Conservation (phyloP, 1,140 invertebrate species). For the Drosophila hydei region DNA sequence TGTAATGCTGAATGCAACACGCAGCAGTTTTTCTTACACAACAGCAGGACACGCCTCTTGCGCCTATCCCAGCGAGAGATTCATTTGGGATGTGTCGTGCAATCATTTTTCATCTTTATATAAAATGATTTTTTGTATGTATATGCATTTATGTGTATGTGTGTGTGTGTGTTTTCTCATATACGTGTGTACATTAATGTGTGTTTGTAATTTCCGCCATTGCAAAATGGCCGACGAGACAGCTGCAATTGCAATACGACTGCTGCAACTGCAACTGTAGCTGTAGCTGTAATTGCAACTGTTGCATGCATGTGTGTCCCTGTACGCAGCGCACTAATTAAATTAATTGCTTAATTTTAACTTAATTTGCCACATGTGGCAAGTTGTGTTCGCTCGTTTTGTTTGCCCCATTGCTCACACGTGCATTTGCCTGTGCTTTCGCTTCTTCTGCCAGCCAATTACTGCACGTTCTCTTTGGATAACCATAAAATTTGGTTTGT, state of each 20-base stretch:
- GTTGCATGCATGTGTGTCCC: constrained; percentile 53
- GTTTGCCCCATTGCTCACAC: constrained; percentile 48
- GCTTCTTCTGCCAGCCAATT: constrained; percentile 35
- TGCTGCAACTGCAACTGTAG: not conserved
- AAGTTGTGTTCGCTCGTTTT: constrained; percentile 50
- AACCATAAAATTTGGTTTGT: constrained; percentile 60
- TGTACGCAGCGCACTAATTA: constrained; percentile 65
- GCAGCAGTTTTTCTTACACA: constrained; percentile 30
- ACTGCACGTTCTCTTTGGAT: constrained; percentile 44
- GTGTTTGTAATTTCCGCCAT: constrained; percentile 74
- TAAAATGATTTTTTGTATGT: constrained; percentile 52
- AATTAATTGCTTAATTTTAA: constrained; percentile 82
- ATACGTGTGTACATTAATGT: constrained; percentile 57
- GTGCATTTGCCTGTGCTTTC: constrained; percentile 41
- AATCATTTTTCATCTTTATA: constrained; percentile 53
- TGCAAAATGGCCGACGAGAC: constrained; percentile 40
- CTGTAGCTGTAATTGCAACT: constrained; percentile 27
- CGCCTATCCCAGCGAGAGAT: not conserved
- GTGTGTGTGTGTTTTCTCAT: not conserved
- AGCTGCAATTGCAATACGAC: constrained; percentile 34
- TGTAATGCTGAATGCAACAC: constrained; percentile 25
- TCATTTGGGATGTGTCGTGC: constrained; percentile 7
- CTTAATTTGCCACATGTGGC: constrained; percentile 81
- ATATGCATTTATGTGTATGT: constrained; percentile 6
- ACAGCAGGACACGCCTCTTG: not conserved